Base-by-base conservation (phyloP, 2,113 vertebrate genomes). In the Platichthys flesus region DNA sequence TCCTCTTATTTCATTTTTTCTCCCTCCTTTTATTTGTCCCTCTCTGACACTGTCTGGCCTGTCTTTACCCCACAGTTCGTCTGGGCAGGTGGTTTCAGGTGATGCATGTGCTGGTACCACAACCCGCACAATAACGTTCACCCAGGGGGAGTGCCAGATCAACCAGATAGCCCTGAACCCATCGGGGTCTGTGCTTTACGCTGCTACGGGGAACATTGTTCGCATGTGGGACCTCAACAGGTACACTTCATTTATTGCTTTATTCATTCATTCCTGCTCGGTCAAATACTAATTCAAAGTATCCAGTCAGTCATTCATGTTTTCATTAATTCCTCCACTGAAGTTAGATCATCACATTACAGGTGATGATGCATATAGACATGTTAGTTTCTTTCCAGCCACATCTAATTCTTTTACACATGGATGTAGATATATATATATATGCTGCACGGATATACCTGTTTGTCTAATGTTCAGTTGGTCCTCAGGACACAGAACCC, bases 91-190 rank as follows among this genome's bases (percentile, higher is more conserved):
- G 83, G 94, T 96, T 74, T 96, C 96, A 0, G 98, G 98, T 2
- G 98, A 99, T 0, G 96, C 94, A 0, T 99, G 97, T 28, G 94
- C 95, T 0, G 92, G 97, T 2, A 93, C 96, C 9, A 94, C 92
- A 54, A 97, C 93, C 1, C 97, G 98, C 15, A 96, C 95, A 0
- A 94, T 98, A 82, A 95, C 95, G 75, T 96, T 95, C 0, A 91
- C 95, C 13, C 97, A 96, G 90, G 97, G 96, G 0, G 98, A 99
- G 84, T 96, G 96, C 87, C 98, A 99, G 90, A 97, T 99, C 89
- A 99, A 98, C 93, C 98, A 99, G 93, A 98, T 98, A 0, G 94
- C 96, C 1, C 95, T 99, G 66, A 99, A 97, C 90, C 96, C 96
- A 1, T 89, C 94, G 0, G 98, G 97, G 69, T 96, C 95, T 55